A percentile compares a stretch with the other conserved stretches of the same genome.
Evolutionary conservation across 2,797 vertebrate species (phyloP).

Genomic region (Crax fasciolata): DNA sequence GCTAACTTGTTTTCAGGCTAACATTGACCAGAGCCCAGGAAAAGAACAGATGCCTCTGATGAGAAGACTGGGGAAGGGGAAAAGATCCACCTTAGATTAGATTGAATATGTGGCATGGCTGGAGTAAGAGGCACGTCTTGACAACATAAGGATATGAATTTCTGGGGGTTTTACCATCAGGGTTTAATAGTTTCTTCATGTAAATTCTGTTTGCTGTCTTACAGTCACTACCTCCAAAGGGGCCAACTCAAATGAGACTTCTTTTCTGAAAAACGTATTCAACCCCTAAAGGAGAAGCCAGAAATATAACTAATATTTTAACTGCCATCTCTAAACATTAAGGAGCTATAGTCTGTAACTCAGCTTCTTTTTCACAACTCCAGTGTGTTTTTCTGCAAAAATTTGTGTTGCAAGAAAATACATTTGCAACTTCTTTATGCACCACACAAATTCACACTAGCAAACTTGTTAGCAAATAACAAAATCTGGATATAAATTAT

Average conservation of each 20-base stretch:
- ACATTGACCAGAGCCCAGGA: background rate
- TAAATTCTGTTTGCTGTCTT: background rate
- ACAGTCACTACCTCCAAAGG: background rate
- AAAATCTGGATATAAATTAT: background rate
- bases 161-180: background rate
- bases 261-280: background rate
- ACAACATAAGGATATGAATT: background rate
- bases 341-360: background rate
- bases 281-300: background rate
- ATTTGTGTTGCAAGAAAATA: background rate
- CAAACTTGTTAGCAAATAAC: background rate
- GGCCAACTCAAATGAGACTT: background rate
- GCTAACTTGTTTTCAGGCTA: background rate
- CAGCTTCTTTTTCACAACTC: rapidly evolving
- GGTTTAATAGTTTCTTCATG: background rate
- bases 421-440: background rate
- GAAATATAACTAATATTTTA: background rate
- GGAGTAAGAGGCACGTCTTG: background rate
- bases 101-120: background rate
- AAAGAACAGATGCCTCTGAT: background rate
- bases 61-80: background rate
- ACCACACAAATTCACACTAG: background rate
- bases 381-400: background rate
- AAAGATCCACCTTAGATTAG: background rate
- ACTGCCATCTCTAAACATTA: background rate